Percentiles rank a stretch among this genome's conserved stretches.
Evolutionary conservation across 2,113 vertebrate species (phyloP).

Genomic region (Peromyscus polionotus): DNA sequence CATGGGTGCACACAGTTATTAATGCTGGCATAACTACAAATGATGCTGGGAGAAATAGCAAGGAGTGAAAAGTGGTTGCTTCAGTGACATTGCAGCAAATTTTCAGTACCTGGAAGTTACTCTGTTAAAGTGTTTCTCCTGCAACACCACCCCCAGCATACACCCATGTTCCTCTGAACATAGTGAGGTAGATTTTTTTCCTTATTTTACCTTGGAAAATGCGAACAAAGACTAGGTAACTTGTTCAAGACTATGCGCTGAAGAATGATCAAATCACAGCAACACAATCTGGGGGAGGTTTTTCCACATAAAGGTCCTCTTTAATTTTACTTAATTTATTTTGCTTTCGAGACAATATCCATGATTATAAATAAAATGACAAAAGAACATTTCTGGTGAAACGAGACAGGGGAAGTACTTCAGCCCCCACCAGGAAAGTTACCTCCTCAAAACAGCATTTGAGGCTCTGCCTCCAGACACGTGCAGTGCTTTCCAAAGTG

Average conservation of each 20-base stretch:
- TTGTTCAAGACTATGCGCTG: not conserved
- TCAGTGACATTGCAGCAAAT: not conserved
- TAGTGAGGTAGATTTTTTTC: not conserved
- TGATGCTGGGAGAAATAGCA: not conserved
- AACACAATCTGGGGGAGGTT: not conserved
- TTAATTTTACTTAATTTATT: not conserved
- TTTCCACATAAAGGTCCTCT: not conserved
- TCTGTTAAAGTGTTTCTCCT: not conserved
- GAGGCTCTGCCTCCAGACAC: not conserved
- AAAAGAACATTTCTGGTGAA: not conserved
- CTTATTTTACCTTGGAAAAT: not conserved
- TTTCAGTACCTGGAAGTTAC: not conserved
- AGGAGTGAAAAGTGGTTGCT: not conserved
- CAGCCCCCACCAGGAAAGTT: not conserved
- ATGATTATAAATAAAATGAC: not conserved
- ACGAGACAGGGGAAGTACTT: not conserved
- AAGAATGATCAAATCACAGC: not conserved
- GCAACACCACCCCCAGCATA: not conserved
- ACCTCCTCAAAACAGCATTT: not conserved
- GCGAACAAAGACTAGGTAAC: not conserved
- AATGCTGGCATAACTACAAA: not conserved
- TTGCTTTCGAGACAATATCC: not conserved
- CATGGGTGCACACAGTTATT: not conserved
- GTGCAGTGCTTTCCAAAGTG: constrained; percentile 8
- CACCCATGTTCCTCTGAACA: not conserved